Evolutionary conservation across 2,113 vertebrate species (phyloP).

Genomic region (Varanus komodoensis): DNA sequence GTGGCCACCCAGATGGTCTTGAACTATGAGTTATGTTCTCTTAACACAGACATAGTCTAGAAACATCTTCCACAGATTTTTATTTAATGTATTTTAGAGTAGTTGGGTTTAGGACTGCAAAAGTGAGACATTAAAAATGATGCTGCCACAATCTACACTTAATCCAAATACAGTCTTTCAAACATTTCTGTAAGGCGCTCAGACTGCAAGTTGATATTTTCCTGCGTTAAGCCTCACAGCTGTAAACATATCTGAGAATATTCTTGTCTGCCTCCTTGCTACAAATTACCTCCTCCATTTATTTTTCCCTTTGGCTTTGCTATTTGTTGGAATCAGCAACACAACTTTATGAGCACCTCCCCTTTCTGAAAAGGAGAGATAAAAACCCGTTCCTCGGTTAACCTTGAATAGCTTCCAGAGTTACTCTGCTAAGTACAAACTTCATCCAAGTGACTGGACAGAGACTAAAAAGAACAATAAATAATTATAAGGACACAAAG

Average conservation of each 20-base stretch:
- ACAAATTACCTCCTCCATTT: background rate
- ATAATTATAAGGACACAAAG: conserved; percentile 54
- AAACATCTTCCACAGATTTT: background rate
- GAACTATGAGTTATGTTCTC: too few species aligned
- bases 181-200: background rate
- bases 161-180: background rate
- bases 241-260: background rate
- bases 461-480: background rate
- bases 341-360: background rate
- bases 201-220: background rate
- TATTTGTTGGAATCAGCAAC: background rate
- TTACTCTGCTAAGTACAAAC: background rate
- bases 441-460: background rate
- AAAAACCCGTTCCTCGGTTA: background rate
- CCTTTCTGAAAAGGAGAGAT: background rate
- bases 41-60: too few species aligned
- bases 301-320: background rate
- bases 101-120: background rate
- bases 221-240: too few species aligned
- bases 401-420: background rate
- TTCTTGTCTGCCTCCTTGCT: background rate
- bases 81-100: background rate
- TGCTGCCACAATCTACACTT: background rate
- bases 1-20: too few species aligned
- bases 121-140: background rate